Percentiles rank a stretch among this genome's conserved stretches.
Conservation (phyloP, 1,140 invertebrate species). For the silkworm (Bombyx mori) region DNA sequence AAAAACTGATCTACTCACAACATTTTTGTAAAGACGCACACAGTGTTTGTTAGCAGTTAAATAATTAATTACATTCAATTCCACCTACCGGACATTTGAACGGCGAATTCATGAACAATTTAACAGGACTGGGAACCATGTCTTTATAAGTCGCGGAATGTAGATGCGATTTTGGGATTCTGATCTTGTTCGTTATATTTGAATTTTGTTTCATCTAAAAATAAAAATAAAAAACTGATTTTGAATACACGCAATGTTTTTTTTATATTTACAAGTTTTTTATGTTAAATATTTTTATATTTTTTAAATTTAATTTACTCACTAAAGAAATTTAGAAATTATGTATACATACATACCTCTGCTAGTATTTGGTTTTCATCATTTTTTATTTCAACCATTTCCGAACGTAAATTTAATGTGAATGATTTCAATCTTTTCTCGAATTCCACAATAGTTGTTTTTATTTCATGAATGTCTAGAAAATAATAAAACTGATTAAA, state of each 20-base stretch:
- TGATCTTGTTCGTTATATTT: constrained; percentile 13
- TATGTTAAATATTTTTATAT: not conserved
- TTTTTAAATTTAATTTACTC: not conserved
- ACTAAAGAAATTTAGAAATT: not conserved
- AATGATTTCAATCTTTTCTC: constrained; percentile 51
- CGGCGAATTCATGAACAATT: constrained; percentile 39
- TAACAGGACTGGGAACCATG: constrained; percentile 46
- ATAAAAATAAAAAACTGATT: constrained; percentile 2
- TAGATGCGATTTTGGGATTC: constrained; percentile 12
- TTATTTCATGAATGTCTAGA: constrained; percentile 61
- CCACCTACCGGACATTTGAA: constrained; percentile 45
- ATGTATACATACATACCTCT: constrained; percentile 23
- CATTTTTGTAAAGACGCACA: too few species aligned
- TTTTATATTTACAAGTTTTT: not conserved
- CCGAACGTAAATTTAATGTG: constrained; percentile 35
- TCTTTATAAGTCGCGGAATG: constrained; percentile 31
- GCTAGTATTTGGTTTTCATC: constrained; percentile 36
- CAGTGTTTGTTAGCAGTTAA: too few species aligned
- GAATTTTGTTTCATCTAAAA: constrained; percentile 25
- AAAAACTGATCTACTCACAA: too few species aligned
- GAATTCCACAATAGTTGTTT: constrained; percentile 48
- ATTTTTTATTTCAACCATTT: constrained; percentile 29
- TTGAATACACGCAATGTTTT: not conserved
- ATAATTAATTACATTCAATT: not conserved
- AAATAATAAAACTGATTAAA: constrained; percentile 6